phyloP scores from a whole-genome alignment of 2,113 vertebrate genomes.

The Cephalopholis sonnerati region DNA sequence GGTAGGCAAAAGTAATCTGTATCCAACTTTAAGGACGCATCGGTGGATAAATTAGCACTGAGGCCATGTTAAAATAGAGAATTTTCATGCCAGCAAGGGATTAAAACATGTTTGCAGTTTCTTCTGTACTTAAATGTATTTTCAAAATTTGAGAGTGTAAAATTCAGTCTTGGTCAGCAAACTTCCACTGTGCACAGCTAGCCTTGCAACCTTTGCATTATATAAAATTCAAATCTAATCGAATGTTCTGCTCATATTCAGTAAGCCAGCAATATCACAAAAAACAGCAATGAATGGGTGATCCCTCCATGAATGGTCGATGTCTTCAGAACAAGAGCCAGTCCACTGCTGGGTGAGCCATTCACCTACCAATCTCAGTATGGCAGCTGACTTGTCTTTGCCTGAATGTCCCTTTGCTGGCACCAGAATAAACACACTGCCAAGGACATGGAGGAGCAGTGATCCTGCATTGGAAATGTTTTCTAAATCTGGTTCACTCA shows the following conservation, averaged over 20 bases:
- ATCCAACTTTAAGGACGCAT: background rate
- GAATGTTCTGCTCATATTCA: constrained; percentile 17
- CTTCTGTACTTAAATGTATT: background rate
- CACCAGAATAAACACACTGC: constrained; percentile 30
- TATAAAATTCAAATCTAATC: constrained; percentile 6
- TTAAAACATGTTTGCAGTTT: background rate
- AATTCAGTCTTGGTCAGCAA: background rate
- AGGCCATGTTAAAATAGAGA: background rate
- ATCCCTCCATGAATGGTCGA: too few relatives aligned
- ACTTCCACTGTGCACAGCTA: background rate
- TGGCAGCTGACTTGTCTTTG: constrained; percentile 44
- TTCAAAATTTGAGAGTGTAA: background rate
- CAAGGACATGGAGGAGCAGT: constrained; percentile 11
- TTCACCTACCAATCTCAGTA: constrained; percentile 31
- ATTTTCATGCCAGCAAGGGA: background rate
- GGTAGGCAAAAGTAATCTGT: background rate
- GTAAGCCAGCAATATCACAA: background rate
- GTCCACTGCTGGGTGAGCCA: constrained; percentile 20
- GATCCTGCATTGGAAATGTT: constrained; percentile 33
- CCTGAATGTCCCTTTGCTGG: constrained; percentile 32
- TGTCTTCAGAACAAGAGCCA: constrained; percentile 30
- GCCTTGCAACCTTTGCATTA: constrained; percentile 1
- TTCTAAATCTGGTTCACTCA: constrained; percentile 48
- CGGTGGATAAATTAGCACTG: background rate
- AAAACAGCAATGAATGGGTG: constrained; percentile 15